Base-by-base conservation (phyloP, 2,797 vertebrate genomes). In the Sardinella longiceps region DNA sequence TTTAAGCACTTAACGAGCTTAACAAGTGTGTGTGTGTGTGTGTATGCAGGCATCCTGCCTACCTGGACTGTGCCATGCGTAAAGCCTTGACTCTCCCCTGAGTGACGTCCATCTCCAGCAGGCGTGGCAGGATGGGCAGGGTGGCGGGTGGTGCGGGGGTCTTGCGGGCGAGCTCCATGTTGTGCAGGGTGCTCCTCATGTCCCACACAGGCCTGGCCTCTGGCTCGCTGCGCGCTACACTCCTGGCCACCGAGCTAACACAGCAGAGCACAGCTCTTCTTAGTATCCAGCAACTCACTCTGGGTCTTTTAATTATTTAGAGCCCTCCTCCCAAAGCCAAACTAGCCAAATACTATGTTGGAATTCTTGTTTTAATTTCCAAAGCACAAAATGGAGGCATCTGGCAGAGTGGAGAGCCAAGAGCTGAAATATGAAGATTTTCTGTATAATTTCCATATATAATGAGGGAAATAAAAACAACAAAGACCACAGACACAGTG, bases 21-120 rank as follows among this genome's bases (percentile, higher is more conserved):
- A n/a, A n/a, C n/a, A n/a, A n/a, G 28, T 66, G 25, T 14, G 25
- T 66, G 60, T n/a, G n/a, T n/a, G 56, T 58, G 56, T 6, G 18
- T 58, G 56, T 60, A 12, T 56, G 53, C n/a, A n/a, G n/a, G n/a
- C n/a, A n/a, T n/a, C n/a, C n/a, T n/a, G n/a, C 70, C 37, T 18
- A 77, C 70, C 33, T 77, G 12, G 15, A 43, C 70, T 77, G 70
- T 77, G 70, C 70, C 33, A n/a, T 23, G 70, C 37, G 70, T 18
- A 77, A 20, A 2, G 70, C 70, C 37, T 43, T 43, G 33, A 39
- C 37, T 5, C 70, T 77, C 33, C 48, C 33, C 30, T 81, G 80
- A 14, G 30, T 53, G 80, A 81, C 30, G 46, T 50, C 80, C 70
- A 77, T 77, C 70, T 77, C 70, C 70, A 77, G 70, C 70, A 77